These are phyloP conservation scores for Labeo catla DNA, from an alignment of 2,113 vertebrate genomes.

Conservation along the genomic window DNA sequence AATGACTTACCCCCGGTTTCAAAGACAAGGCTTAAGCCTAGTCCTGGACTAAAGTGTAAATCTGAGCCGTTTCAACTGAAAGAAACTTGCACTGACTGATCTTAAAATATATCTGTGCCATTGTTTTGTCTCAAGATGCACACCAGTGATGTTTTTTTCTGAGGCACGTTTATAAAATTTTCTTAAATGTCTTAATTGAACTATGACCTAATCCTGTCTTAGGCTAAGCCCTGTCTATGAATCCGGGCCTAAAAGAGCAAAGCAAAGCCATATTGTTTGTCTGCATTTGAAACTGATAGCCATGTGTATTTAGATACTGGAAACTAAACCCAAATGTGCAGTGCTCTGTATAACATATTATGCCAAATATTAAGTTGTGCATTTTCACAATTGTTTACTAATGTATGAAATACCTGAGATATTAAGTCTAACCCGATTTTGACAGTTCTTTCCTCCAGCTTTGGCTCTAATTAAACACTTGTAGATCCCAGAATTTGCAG, in stretches of 20 bases:
- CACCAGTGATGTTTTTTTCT: no score
- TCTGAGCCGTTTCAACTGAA: no score
- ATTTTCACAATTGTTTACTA: background rate
- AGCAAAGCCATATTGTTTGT: background rate
- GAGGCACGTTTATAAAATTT: no score
- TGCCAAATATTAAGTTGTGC: background rate
- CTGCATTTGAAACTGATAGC: background rate
- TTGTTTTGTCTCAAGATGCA: no score
- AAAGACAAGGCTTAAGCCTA: no score
- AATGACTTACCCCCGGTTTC: background rate
- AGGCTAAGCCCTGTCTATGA: no score
- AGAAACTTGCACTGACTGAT: no score
- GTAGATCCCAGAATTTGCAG: conserved; percentile 64
- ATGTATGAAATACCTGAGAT: conserved; percentile 60
- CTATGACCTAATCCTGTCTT: no score
- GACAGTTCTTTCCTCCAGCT: conserved; percentile 46
- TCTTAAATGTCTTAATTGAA: no score
- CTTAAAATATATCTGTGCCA: no score
- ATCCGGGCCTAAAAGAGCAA: background rate
- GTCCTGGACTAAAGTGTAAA: no score
- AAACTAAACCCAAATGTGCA: background rate
- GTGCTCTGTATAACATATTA: background rate
- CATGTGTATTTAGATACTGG: background rate
- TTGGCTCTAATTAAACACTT: conserved; percentile 59
- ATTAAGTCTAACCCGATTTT: background rate